Conservation (phyloP, 2,888 invertebrate genomes). For the Drosophila meridionalis region DNA sequence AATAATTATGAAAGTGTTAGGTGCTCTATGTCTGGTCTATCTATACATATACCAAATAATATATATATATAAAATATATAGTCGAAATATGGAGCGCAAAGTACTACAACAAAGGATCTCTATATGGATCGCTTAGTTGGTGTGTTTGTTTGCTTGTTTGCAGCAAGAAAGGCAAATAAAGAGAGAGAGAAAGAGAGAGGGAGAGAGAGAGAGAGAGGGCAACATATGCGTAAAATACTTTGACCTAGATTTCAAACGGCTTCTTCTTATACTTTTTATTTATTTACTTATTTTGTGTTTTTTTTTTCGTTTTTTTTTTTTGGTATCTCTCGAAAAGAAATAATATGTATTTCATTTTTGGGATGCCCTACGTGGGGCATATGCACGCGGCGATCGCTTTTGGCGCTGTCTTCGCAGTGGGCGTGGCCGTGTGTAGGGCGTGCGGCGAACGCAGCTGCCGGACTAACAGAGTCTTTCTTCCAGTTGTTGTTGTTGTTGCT, state of each 20-base stretch:
- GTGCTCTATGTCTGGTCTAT: background rate
- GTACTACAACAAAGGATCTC: constrained; percentile 52
- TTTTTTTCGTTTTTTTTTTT: constrained; percentile 23
- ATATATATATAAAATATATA: background rate
- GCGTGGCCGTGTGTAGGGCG: constrained; percentile 40
- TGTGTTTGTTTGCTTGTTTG: constrained; percentile 29
- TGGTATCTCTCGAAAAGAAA: constrained; percentile 34
- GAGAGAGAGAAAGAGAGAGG: background rate
- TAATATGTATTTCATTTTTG: constrained; percentile 37
- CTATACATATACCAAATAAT: background rate
- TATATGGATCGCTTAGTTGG: constrained; percentile 31
- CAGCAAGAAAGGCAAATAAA: constrained; percentile 19
- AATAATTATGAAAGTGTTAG: constrained; percentile 16
- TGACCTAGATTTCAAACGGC: constrained; percentile 74
- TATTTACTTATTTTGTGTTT: constrained; percentile 29
- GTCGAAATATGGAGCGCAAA: constrained; percentile 16
- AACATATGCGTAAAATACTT: constrained; percentile 68
- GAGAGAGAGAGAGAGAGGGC: background rate
- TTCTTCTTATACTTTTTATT: constrained; percentile 55
- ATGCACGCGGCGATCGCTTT: background rate
- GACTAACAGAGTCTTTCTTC: background rate
- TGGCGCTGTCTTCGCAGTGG: background rate
- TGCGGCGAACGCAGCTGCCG: constrained; percentile 17
- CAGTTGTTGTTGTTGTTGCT: constrained; percentile 28
- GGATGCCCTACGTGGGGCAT: constrained; percentile 36